Base-by-base conservation (phyloP, 2,113 vertebrate genomes). In the Holacanthus passer region DNA sequence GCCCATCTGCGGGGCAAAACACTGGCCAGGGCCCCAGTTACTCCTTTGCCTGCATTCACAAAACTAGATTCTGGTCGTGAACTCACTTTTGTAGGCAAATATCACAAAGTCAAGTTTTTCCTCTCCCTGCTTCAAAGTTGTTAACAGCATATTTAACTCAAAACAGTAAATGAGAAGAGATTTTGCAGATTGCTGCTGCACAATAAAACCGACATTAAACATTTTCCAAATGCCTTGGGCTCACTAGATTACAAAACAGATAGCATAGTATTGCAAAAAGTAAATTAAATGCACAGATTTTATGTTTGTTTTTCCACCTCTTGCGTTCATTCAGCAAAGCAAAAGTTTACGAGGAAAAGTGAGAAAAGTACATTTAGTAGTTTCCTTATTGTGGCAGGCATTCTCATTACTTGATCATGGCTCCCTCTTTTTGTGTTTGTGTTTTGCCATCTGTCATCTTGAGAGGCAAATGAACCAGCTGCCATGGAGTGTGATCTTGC, bases 361-460 rank as follows among this genome's bases (percentile, higher is more conserved):
- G 89, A 69, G 84, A 85, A 88, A 92, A 91, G 78, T 86, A 59
- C 82, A 73, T 86, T 81, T 81, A 65, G 81, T 88, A 85, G 87
- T 88, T 88, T 91, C 86, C 89, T 89, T 86, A 91, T 93, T 90
- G 91, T 88, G 91, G 89, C 90, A 92, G 89, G 83, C 89, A 73
- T 88, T 90, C 91, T 92, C 93, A 94, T 94, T 91, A 92, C 93
- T 93, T 93, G 92, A 94, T 93, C 91, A 93, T 91, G 94, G 91
- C 89, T 91, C 85, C 81, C 88, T 91, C 91, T 94, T 93, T 95
- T 93, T 94, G 92, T 95, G 93, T 95, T 95, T 94, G 91, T 94
- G 91, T 94, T 94, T 95, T 94, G 93, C 94, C 94, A 95, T 95
- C 94, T 95, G 94, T 94, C 94, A 95, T 94, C 91, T 94, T 94